These are phyloP conservation scores for Hydractinia symbiolongicarpus DNA, from an alignment of 30 jellyfish, hydroid and myxozoan genomes.

Conservation along the genomic window DNA sequence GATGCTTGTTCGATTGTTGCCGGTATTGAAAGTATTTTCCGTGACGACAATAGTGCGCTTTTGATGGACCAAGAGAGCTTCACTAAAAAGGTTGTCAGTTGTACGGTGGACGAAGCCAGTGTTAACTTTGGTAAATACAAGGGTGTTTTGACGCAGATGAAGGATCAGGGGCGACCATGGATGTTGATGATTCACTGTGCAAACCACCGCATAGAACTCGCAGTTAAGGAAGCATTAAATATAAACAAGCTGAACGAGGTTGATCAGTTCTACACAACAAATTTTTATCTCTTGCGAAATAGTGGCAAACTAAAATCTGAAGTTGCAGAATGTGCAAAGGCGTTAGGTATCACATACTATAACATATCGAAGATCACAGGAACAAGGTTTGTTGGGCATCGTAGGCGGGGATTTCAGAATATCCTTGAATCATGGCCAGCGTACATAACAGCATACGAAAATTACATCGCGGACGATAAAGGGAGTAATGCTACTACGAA, in stretches of 20 bases:
- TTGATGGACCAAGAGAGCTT: too few relatives aligned
- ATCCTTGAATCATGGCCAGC: slow-evolving; percentile 48
- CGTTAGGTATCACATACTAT: slow-evolving; percentile 31
- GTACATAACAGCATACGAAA: slow-evolving; percentile 38
- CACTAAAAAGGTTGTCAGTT: slow-evolving; percentile 2
- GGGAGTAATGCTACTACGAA: slow-evolving; percentile 32
- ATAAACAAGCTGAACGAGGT: slow-evolving; percentile 12
- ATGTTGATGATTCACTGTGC: slow-evolving; percentile 21
- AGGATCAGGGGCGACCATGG: slow-evolving; percentile 23
- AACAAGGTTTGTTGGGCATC: slow-evolving; percentile 34
- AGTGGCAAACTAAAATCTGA: slow-evolving; percentile 23
- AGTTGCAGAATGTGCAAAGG: slow-evolving; percentile 36
- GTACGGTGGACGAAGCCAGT: too few relatives aligned
- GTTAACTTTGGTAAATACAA: too few relatives aligned
- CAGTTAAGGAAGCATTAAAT: slow-evolving; percentile 31
- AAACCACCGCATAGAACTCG: slow-evolving; percentile 13
- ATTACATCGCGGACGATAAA: slow-evolving; percentile 27
- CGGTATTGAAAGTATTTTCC: slow-evolving; percentile 16
- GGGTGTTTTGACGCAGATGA: slow-evolving; percentile 19
- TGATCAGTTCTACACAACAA: slow-evolving; percentile 35
- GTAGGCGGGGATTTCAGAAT: slow-evolving; percentile 41
- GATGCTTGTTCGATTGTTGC: slow-evolving; percentile 21
- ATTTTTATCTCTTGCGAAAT: slow-evolving; percentile 16
- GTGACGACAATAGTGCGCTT: too few relatives aligned
- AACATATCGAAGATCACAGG: slow-evolving; percentile 29